Percentiles rank a stretch among this genome's conserved stretches.
These are phyloP conservation scores for Philopotamus ludificatus DNA, from an alignment of 1,140 invertebrate species.

Conservation along the genomic window DNA sequence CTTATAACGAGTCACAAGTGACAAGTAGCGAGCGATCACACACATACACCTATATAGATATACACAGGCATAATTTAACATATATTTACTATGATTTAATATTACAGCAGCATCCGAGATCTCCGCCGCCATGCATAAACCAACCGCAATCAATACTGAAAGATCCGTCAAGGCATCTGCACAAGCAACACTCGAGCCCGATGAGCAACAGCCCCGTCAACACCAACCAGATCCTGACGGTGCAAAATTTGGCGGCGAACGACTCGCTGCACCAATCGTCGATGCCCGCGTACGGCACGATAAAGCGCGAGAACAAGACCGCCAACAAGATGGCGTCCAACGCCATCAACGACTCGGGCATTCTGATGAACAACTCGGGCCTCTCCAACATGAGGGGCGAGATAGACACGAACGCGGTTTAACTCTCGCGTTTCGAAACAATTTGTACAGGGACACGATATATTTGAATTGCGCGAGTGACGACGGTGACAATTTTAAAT, in stretches of 20 bases:
- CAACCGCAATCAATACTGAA: slow-evolving; percentile 63
- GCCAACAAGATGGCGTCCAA: slow-evolving; percentile 38
- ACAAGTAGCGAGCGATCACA: no score
- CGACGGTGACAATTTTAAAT: no score
- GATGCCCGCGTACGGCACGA: slow-evolving; percentile 54
- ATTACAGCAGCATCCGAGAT: slow-evolving; percentile 38
- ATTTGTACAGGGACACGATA: no score
- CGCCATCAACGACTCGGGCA: slow-evolving; percentile 34
- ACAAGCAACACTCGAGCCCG: slow-evolving; percentile 55
- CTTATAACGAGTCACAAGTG: no score
- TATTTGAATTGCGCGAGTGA: no score
- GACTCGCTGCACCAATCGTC: slow-evolving; percentile 35
- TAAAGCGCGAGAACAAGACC: slow-evolving; percentile 55
- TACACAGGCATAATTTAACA: not conserved
- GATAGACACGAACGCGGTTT: slow-evolving; percentile 40
- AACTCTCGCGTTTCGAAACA: no score
- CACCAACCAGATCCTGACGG: slow-evolving; percentile 54
- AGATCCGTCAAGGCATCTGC: slow-evolving; percentile 60
- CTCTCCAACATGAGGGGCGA: slow-evolving; percentile 36
- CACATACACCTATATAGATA: no score
- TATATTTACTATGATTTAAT: not conserved
- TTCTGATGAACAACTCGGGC: slow-evolving; percentile 36
- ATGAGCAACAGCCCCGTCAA: slow-evolving; percentile 51
- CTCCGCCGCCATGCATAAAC: slow-evolving; percentile 49
- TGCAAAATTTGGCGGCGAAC: slow-evolving; percentile 48